Base-by-base conservation (phyloP, 1,140 invertebrate species). In the Pogonomyrmex barbatus region DNA sequence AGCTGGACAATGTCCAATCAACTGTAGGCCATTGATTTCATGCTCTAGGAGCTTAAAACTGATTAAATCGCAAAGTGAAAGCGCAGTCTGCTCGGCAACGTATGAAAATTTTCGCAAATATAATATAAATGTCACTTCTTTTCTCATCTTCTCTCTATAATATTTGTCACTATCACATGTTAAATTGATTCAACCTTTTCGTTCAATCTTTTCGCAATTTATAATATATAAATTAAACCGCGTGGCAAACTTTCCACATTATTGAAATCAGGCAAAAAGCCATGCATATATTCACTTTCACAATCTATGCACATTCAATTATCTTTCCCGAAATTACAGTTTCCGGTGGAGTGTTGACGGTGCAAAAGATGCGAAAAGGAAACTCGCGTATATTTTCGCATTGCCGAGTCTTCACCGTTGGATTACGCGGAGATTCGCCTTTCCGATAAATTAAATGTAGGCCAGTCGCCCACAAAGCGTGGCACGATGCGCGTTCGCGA, bases 41-140 rank as follows among this genome's bases (percentile, higher is more conserved):
- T 24, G 17, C 52, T 83, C 6, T 30, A 50, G 12, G 30, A 50
- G n/a, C 3, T 73, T 17, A 83, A 62, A 83, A 83, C 62, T 82
- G 67, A 71, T 73, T 73, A 60, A 83, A 24, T 60, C 54, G 33
- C 42, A 30, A 83, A 75, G 68, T 83, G 79, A 83, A 83, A 83
- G 68, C 12, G 42, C 14, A 45, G 5, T 45, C 42, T 39, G 54
- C 70, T 71, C 9, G 42, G 4, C 33, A 24, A 75, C 9, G n/a
- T 42, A 30, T 60, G 54, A 83, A 75, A 83, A 42, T 56, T 56
- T 47, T 36, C 12, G 47, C 77, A 30, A 75, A 58, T 73, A 36
- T 58, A 30, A 58, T 58, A 83, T 47, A 65, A 50, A 81, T 56
- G 30, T 58, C 50, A 33, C 6, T 75, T 30, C n/a, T 4, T 47